Percentiles rank a stretch among this genome's conserved stretches.
phyloP scores from a whole-genome alignment of 2,113 vertebrate genomes.

The Cyprinus carpio region DNA sequence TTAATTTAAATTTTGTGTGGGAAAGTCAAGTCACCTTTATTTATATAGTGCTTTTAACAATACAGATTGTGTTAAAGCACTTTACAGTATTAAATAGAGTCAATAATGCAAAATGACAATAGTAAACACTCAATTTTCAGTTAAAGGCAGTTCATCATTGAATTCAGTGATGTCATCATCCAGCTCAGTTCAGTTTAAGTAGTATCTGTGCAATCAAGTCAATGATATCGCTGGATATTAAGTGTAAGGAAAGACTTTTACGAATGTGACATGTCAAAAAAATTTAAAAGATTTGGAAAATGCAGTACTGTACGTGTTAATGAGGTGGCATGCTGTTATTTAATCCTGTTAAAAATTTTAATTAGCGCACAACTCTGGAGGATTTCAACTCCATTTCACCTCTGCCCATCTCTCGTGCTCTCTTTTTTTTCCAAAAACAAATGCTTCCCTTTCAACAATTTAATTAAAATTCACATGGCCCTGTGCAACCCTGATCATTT shows the following conservation, averaged over 20 bases:
- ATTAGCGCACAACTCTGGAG: constrained; percentile 54
- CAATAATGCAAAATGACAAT: too few relatives aligned
- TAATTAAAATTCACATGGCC: constrained; percentile 65
- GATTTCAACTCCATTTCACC: constrained; percentile 49
- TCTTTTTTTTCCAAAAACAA: background rate
- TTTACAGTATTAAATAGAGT: too few relatives aligned
- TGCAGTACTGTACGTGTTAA: background rate
- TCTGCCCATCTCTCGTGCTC: background rate
- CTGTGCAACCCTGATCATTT: constrained; percentile 43
- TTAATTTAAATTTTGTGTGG: background rate
- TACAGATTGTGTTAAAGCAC: too few relatives aligned
- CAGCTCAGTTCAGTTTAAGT: too few relatives aligned
- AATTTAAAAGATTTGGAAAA: background rate
- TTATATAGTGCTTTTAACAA: too few relatives aligned
- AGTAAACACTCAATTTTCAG: too few relatives aligned
- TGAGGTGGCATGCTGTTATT: constrained; percentile 34
- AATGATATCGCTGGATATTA: too few relatives aligned
- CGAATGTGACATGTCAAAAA: background rate
- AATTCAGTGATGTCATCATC: too few relatives aligned
- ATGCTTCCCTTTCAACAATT: constrained; percentile 19
- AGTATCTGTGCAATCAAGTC: too few relatives aligned
- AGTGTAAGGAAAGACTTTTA: background rate
- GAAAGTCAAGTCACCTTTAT: too few relatives aligned
- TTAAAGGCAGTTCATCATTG: too few relatives aligned
- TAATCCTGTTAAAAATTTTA: constrained; percentile 55